Percentiles rank a stretch among this genome's conserved stretches.
Evolutionary conservation across 2,113 vertebrate species (phyloP).

Genomic region (Eulacestoma nigropectus): DNA sequence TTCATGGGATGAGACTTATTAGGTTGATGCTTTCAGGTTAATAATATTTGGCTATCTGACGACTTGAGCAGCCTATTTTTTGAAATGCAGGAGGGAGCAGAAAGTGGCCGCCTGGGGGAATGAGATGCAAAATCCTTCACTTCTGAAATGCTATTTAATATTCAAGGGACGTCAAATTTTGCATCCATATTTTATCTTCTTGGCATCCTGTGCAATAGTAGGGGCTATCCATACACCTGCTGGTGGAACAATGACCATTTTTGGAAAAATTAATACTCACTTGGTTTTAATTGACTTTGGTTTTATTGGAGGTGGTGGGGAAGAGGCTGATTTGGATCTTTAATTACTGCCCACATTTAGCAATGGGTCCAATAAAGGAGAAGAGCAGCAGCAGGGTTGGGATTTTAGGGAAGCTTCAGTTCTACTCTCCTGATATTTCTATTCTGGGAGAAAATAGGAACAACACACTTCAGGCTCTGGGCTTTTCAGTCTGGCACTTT

Average conservation of each 20-base stretch:
- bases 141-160: neutral
- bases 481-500: neutral
- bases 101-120: neutral
- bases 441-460: neutral
- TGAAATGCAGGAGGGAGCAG: slow-evolving; percentile 1
- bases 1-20: slow-evolving; percentile 15
- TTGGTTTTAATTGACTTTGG: neutral
- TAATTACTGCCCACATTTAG: neutral
- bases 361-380: neutral
- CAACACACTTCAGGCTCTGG: neutral
- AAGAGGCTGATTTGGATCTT: neutral
- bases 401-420: neutral
- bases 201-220: neutral
- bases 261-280: neutral
- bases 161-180: neutral
- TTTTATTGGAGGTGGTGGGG: neutral
- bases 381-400: neutral
- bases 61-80: neutral
- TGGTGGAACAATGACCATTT: neutral
- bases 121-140: slow-evolving; percentile 8
- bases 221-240: neutral
- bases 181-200: neutral
- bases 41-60: slow-evolving; percentile 21
- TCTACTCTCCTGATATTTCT: neutral
- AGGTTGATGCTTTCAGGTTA: slow-evolving; percentile 46